Evolutionary conservation across 2,888 invertebrate species (phyloP), one percentile per base, ranked within the genome.

Genomic region (Lasioglossum zephyrum): DNA sequence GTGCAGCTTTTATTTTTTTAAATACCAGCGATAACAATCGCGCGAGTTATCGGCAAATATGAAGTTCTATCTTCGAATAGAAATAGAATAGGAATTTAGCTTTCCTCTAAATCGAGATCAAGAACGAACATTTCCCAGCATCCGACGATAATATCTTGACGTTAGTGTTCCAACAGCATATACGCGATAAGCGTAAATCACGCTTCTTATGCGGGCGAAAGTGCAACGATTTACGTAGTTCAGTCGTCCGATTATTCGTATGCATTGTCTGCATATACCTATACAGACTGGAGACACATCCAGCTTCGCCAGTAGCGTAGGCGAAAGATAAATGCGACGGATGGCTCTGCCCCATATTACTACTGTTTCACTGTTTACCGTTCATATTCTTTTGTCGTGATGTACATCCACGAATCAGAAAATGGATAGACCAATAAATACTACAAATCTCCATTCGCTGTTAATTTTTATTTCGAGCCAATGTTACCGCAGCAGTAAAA

Each of bases 181-280:
- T 16, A 11, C 78, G 74, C 75, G 81, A 83, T 31, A 87, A 72
- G 81, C 78, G 83, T 91, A 86, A 86, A 91, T 88, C 80, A 90
- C 49, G 47, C 60, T 89, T 90, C 89, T 92, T 92, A 89, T 74
- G 84, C 79, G 44, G 76, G 69, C 88, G 77, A 87, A 90, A 87
- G 77, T 88, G 86, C 78, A 87, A 89, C 87, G 88, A 92, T 91
- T 90, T 91, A 90, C 85, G 81, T 82, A 91, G 84, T 88, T 87
- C 87, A 87, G 89, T 87, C 85, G 86, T 74, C 75, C 88, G 87
- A 90, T 92, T 91, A 91, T 90, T 91, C 89, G 87, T 84, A 77
- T 79, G 81, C 39, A 78, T 81, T 75, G 76, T 80, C 72, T 72
- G 73, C 70, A 66, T 77, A n/a, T 53, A 9, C 4, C 36, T 36